Evolutionary conservation across 2,797 vertebrate genomes (phyloP).

Genomic region (Semotilus atromaculatus): DNA sequence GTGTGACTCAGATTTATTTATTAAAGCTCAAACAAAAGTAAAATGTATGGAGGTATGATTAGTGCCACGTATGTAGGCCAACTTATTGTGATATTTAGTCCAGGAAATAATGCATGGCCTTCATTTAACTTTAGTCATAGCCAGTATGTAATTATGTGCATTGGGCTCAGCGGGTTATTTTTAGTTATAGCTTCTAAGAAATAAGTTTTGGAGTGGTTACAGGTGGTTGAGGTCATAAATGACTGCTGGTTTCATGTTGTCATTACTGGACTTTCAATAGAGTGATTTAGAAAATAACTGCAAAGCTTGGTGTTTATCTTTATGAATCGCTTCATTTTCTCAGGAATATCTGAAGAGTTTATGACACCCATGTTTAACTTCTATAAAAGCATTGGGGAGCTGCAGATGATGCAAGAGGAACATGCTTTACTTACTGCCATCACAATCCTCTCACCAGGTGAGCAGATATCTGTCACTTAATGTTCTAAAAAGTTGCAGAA

Average conservation of each 20-base stretch:
- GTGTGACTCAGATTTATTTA: neutral
- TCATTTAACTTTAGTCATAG: neutral
- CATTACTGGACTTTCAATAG: neutral
- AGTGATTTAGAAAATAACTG: neutral
- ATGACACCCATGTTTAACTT: constrained; percentile 97
- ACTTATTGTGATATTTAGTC: neutral
- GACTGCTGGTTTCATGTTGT: neutral
- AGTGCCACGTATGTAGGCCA: neutral
- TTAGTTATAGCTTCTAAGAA: neutral
- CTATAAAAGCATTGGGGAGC: constrained; percentile 92
- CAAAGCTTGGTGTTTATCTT: neutral
- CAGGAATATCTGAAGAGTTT: constrained; percentile 95
- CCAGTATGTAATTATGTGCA: neutral
- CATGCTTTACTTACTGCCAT: constrained; percentile 94
- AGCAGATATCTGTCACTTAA: constrained; percentile 46
- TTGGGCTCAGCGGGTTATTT: neutral
- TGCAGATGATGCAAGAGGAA: constrained; percentile 93
- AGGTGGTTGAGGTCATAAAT: neutral
- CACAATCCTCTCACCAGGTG: constrained; percentile 91
- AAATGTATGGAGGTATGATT: neutral
- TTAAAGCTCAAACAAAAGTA: neutral
- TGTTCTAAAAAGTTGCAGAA: neutral
- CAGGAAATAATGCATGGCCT: neutral
- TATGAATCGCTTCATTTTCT: neutral
- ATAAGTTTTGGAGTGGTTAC: neutral